phyloP scores from a whole-genome alignment of 2,797 vertebrate species.

The Coendou prehensilis region DNA sequence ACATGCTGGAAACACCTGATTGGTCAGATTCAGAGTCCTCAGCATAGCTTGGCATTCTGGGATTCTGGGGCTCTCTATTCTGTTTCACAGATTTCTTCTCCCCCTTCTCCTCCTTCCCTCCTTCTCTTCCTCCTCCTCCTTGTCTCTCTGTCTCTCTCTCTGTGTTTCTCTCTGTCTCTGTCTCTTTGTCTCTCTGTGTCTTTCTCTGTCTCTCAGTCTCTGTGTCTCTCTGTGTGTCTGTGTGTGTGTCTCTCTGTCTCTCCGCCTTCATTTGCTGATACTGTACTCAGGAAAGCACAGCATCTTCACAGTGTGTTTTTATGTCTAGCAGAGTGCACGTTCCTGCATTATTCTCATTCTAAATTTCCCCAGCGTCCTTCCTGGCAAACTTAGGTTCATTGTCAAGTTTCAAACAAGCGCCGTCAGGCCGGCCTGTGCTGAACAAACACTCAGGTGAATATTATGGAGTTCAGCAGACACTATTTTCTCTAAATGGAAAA shows the following conservation, averaged over 20 bases:
- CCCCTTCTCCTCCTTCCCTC: background rate
- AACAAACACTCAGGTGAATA: conserved; percentile 26
- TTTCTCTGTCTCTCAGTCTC: background rate
- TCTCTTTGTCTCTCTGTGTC: background rate
- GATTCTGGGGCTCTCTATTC: background rate
- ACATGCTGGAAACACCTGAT: fast-evolving
- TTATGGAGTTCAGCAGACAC: conserved; percentile 22
- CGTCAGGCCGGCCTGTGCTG: fast-evolving
- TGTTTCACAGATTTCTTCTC: background rate
- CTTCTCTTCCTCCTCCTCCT: background rate
- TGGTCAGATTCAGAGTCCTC: background rate
- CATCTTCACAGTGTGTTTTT: background rate
- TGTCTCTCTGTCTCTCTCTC: background rate
- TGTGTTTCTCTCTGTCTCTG: background rate
- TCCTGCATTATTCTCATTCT: background rate
- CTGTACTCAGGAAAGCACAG: background rate
- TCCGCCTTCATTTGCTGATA: background rate
- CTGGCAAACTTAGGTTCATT: background rate
- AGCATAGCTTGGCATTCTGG: background rate
- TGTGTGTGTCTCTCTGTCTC: too few species aligned
- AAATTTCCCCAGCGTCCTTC: background rate
- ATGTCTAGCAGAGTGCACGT: fast-evolving
- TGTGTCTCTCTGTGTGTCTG: too few species aligned
- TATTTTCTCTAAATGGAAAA: conserved; percentile 69
- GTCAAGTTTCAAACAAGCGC: background rate